Percentiles rank a stretch among this genome's conserved stretches.
These are phyloP conservation scores for Hofmannophila pseudospretella DNA, from an alignment of 2,888 invertebrate genomes.

Conservation along the genomic window DNA sequence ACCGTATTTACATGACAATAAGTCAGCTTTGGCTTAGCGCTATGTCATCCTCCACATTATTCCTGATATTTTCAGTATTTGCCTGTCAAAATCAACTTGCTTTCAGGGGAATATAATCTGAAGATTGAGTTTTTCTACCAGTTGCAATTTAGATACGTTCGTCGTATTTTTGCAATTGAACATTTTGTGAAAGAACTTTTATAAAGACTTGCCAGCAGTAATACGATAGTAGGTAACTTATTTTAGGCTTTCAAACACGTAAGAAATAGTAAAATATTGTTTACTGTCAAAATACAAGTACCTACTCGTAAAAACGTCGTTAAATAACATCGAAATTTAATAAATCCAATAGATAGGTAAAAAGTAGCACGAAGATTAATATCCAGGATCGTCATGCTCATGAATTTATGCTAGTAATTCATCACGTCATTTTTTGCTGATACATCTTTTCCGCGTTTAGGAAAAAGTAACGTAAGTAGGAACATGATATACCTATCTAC, in stretches of 20 bases:
- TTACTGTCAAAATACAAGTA: no score
- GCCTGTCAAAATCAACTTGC: constrained; percentile 17
- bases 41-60: constrained; percentile 42
- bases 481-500: no score
- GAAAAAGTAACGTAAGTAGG: constrained; percentile 2
- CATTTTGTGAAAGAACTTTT: no score
- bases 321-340: no score
- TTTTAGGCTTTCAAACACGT: no score
- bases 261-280: no score
- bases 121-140: constrained; percentile 2
- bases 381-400: constrained; percentile 23
- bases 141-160: neutral
- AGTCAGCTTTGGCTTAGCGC: constrained; percentile 55
- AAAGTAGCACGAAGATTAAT: constrained; percentile 17
- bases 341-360: no score
- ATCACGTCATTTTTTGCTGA: constrained; percentile 24
- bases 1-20: constrained; percentile 73
- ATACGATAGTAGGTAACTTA: no score
- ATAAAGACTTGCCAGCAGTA: no score
- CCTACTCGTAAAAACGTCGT: no score
- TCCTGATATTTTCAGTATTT: constrained; percentile 22
- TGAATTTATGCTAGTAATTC: constrained; percentile 23
- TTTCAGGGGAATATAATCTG: constrained; percentile 15
- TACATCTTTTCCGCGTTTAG: constrained; percentile 3
- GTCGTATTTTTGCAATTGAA: no score